Evolutionary conservation across 2,113 vertebrate genomes (phyloP).

Genomic region (Cyprinodon variegatus): DNA sequence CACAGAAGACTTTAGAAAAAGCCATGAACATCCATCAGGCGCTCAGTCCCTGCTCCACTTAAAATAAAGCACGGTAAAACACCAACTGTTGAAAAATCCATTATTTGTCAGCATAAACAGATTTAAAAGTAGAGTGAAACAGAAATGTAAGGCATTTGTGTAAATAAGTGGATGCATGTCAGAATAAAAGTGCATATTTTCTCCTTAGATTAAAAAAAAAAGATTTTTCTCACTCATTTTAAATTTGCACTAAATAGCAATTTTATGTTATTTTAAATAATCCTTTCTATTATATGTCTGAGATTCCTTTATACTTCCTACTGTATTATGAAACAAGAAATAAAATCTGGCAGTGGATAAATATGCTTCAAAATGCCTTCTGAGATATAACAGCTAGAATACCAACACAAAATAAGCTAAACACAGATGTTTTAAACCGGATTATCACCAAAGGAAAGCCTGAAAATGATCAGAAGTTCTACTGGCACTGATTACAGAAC

Average conservation of each 20-base stretch:
- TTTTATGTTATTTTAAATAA: not conserved
- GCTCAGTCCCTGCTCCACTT: not conserved
- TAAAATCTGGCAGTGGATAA: slow-evolving; percentile 28
- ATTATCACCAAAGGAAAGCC: slow-evolving; percentile 30
- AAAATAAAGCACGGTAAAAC: not conserved
- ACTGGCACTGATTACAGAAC: slow-evolving; percentile 22
- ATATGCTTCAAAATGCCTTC: slow-evolving; percentile 16
- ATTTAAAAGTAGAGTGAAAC: not conserved
- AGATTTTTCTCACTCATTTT: no score
- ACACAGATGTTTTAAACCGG: not conserved
- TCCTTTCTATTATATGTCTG: not conserved
- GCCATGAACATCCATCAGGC: slow-evolving; percentile 3
- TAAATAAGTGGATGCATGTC: not conserved
- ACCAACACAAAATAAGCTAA: not conserved
- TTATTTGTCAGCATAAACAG: not conserved
- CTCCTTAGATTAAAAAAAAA: no score
- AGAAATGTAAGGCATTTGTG: not conserved
- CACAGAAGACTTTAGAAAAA: slow-evolving; percentile 58
- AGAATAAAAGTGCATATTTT: not conserved
- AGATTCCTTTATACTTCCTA: not conserved
- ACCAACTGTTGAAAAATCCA: not conserved
- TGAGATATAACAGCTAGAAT: slow-evolving; percentile 3
- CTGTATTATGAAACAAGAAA: slow-evolving; percentile 16
- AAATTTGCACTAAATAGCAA: not conserved
- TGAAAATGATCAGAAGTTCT: not conserved